phyloP scores from a whole-genome alignment of 2,113 vertebrate genomes.

The Cryptomyrus ogoouensis region DNA sequence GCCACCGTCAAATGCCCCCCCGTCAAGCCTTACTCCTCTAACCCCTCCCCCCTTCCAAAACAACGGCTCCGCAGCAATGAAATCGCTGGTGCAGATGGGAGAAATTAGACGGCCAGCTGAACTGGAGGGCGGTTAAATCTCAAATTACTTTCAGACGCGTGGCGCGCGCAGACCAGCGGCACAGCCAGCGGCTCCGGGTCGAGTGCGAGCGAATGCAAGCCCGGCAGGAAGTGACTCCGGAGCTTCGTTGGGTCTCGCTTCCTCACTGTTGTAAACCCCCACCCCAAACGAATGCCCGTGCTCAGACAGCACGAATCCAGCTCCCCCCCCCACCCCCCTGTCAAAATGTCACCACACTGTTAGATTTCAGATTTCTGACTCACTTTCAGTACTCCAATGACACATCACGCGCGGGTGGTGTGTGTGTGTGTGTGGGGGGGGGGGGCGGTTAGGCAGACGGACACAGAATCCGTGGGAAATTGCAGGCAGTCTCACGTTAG shows the following conservation, averaged over 20 bases:
- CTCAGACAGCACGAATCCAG: neutral
- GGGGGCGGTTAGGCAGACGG: neutral
- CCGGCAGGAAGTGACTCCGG: neutral
- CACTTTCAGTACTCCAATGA: neutral
- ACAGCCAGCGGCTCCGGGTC: constrained; percentile 41
- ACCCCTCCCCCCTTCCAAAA: neutral
- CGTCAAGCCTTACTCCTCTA: neutral
- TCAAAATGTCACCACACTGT: neutral
- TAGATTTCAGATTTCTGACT: neutral
- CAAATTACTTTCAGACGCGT: constrained; percentile 53
- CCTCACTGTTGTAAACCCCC: neutral
- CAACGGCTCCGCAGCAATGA: constrained; percentile 26
- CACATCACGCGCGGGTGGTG: neutral
- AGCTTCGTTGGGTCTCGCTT: neutral
- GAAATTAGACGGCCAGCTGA: constrained; percentile 60
- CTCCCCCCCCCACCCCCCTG: neutral
- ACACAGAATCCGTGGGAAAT: neutral
- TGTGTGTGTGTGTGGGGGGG: neutral
- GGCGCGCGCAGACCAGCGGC: constrained; percentile 52
- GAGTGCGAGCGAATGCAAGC: neutral
- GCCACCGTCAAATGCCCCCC: neutral
- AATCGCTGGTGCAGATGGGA: constrained; percentile 62
- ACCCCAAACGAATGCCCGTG: neutral
- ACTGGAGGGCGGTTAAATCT: constrained; percentile 42
- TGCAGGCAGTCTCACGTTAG: neutral